Evolutionary conservation across 2,113 vertebrate species (phyloP), one percentile per base, ranked within the genome.

Genomic region (Arizona elegans): DNA sequence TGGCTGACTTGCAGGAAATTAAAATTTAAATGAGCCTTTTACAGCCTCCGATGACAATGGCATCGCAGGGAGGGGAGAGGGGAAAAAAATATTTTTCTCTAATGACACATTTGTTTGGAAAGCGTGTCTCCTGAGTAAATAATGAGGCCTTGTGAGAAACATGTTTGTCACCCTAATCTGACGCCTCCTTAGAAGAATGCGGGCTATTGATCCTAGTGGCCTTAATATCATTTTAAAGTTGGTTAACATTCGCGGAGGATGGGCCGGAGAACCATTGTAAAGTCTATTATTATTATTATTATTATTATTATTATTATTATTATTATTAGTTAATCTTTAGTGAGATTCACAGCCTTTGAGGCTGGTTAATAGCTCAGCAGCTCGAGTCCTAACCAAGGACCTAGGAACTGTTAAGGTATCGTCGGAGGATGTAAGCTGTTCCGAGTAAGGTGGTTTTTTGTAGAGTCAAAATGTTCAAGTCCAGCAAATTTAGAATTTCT

Each of bases 1-100:
- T 2, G 13, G 19, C 91, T 0, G 0, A 81, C 87, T 95, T 93
- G 91, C 94, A 94, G 96, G 94, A 96, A 96, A 96, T 96, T 95
- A 94, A 94, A 93, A 92, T 96, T 95, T 92, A 92, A 94, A 90
- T 95, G 56, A 94, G n/a, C 87, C 95, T 33, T 59, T 95, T 29
- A 92, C 59, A 62, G 87, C 87, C 90, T 91, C 75, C 58, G 91
- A 53, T 88, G 86, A 29, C 38, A 91, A 93, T 87, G 92, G 33
- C 88, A 52, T 89, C 52, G 11, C n/a, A 50, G 47, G 5, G 43
- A 29, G 43, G 92, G 13, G 53, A 43, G 53, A 70, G 53, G 43
- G 43, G 0, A 13, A 53, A 24, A 86, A 24, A 87, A 55, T 58
- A 75, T 75, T 19, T 94, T 81, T 12, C 11, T 91, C 86, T 90